Evolutionary conservation across 2,113 vertebrate species (phyloP), one percentile per base, ranked within the genome.

Genomic region (Silurus asotus): DNA sequence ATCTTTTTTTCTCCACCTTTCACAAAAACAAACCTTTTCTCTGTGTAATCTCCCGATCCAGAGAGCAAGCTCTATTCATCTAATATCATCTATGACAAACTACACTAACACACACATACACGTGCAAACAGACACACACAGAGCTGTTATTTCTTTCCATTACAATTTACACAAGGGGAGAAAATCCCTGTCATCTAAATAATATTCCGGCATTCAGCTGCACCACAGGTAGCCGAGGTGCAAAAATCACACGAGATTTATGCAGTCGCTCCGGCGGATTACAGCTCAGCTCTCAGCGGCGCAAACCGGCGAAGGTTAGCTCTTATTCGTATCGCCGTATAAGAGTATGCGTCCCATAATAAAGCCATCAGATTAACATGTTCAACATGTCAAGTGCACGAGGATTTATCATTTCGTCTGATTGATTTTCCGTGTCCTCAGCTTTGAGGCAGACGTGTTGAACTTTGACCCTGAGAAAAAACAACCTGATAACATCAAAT

Each of bases 21-120:
- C 37, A 61, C 61, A 79, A 86, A 83, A 81, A 61, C 61, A 79
- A 86, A 83, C 84, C 49, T 86, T 81, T 83, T 62, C 76, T 85
- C 77, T 25, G 23, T 51, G 6, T 86, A 82, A 84, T 84, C 76
- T 88, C 37, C 25, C 58, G 62, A 81, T 65, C 25, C 25, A 53
- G 48, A 25, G 37, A 61, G 49, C 53, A 72, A 70, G 45, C 13
- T 15, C 37, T 56, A 75, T 80, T 72, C 67, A 61, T 61, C 51
- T 76, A 14, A 64, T 56, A 86, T 83, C 59, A 37, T 64, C 65
- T 59, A 78, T 78, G 37, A 69, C 51, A 15, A 59, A 37, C 84
- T 70, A 58, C 51, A 9, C 69, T 76, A 82, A 85, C 25, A 72
- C 55, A 55, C 74, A 55, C 17, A 3, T 4, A 74, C 49, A 79